Percentiles rank a stretch among this genome's conserved stretches.
phyloP scores from a whole-genome alignment of 64 coral and sea anemone genomes.

The Dendronephthya gigantea region DNA sequence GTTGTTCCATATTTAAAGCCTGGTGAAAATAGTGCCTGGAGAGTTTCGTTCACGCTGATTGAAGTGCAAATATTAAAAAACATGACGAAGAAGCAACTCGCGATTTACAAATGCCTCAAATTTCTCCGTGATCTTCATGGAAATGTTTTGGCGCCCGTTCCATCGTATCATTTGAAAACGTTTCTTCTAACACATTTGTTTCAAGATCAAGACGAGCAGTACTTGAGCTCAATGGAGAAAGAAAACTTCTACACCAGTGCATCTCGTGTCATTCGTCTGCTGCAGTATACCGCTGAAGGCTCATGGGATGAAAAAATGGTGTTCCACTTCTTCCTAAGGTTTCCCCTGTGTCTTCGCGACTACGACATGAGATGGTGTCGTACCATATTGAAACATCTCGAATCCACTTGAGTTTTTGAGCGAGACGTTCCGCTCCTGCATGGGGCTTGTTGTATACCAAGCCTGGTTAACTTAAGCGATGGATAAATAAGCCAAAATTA shows the following conservation, averaged over 20 bases:
- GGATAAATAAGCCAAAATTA: too few species aligned
- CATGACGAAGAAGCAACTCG: background rate
- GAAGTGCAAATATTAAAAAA: background rate
- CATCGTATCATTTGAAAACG: background rate
- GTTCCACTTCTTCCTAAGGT: background rate
- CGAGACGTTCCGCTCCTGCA: too few species aligned
- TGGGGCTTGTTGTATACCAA: too few species aligned
- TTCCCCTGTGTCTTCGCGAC: background rate
- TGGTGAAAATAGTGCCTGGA: background rate
- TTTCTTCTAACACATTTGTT: background rate
- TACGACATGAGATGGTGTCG: background rate
- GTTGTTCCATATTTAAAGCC: background rate
- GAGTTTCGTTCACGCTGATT: background rate
- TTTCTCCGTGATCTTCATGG: background rate
- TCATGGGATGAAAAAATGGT: background rate
- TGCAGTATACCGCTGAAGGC: background rate
- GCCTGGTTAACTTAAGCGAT: too few species aligned
- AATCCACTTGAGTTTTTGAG: too few species aligned
- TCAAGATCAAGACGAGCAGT: background rate
- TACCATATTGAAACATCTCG: too few species aligned
- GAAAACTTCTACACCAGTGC: background rate
- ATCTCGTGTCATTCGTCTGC: background rate
- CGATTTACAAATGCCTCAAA: background rate
- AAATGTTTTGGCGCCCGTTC: background rate
- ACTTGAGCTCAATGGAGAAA: background rate